Evolutionary conservation across 2,888 invertebrate species (phyloP).

Genomic region (Andrena camellia): DNA sequence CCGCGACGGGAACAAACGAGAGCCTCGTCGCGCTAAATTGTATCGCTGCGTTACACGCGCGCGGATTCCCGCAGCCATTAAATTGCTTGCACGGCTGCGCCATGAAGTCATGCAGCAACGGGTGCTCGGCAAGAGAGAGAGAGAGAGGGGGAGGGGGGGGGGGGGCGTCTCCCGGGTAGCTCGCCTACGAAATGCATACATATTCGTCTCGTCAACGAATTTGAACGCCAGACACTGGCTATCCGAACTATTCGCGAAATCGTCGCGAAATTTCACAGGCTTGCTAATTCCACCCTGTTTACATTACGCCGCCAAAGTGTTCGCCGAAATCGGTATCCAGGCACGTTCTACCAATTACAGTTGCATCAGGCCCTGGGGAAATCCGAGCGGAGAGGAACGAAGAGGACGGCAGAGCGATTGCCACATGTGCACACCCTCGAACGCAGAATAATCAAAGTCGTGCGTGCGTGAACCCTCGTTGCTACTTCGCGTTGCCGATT

Average conservation of each 20-base stretch:
- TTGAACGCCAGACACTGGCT: neutral
- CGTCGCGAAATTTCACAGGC: slow-evolving; percentile 49
- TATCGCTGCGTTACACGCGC: slow-evolving; percentile 9
- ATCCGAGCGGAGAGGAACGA: slow-evolving; percentile 59
- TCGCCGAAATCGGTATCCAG: slow-evolving; percentile 62
- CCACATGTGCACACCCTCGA: slow-evolving; percentile 54
- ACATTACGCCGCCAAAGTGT: slow-evolving; percentile 36
- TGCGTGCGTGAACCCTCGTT: slow-evolving; percentile 37
- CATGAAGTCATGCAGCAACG: slow-evolving; percentile 21
- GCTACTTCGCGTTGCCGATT: slow-evolving; percentile 26
- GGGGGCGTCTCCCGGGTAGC: neutral
- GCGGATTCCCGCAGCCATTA: slow-evolving; percentile 27
- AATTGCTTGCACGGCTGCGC: slow-evolving; percentile 26
- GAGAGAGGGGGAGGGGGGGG: neutral
- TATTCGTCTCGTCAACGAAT: neutral
- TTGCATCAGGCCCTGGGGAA: slow-evolving; percentile 65
- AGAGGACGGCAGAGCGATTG: slow-evolving; percentile 32
- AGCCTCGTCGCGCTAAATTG: slow-evolving; percentile 26
- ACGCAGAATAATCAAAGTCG: slow-evolving; percentile 68
- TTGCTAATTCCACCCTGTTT: slow-evolving; percentile 30
- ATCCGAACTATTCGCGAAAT: slow-evolving; percentile 16
- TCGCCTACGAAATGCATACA: no score
- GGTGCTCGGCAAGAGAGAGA: neutral
- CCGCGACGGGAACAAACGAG: slow-evolving; percentile 35
- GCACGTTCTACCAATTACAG: slow-evolving; percentile 66